phyloP scores from a whole-genome alignment of 2,888 invertebrate genomes.

The Oligia latruncula region DNA sequence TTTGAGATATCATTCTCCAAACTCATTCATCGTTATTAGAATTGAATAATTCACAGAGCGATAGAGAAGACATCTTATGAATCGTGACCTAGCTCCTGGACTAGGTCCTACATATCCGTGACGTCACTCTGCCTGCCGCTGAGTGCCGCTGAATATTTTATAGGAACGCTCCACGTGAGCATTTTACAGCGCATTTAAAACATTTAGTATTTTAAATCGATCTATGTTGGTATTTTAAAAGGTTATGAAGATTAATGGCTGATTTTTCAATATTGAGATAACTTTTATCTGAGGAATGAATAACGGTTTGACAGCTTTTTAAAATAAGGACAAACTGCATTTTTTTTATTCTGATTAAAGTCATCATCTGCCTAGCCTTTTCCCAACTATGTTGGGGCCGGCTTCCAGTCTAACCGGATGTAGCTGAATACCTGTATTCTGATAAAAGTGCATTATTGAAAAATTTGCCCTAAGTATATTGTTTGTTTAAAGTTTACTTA shows the following conservation, averaged over 20 bases:
- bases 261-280: not conserved
- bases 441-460: not conserved
- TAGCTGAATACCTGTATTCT: not conserved
- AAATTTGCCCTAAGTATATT: not conserved
- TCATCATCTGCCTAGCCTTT: not conserved
- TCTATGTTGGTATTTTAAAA: constrained; percentile 5
- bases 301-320: not conserved
- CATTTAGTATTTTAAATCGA: constrained; percentile 38
- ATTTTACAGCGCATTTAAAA: constrained; percentile 44
- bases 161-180: constrained; percentile 34
- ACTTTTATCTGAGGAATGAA: not conserved
- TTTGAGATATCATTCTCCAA: not conserved
- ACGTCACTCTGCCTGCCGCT: constrained; percentile 29
- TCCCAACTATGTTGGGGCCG: too few relatives aligned
- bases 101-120: constrained; percentile 41
- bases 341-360: not conserved
- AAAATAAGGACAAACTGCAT: not conserved
- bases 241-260: not conserved
- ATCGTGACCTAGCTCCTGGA: constrained; percentile 23
- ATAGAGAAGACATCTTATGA: constrained; percentile 4
- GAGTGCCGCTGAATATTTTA: constrained; percentile 60
- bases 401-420: too few relatives aligned
- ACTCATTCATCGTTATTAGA: constrained; percentile 11
- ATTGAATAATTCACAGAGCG: constrained; percentile 23
- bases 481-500: not conserved